Evolutionary conservation across 2,888 invertebrate genomes (phyloP).

Genomic region (Caradrina kadenii): DNA sequence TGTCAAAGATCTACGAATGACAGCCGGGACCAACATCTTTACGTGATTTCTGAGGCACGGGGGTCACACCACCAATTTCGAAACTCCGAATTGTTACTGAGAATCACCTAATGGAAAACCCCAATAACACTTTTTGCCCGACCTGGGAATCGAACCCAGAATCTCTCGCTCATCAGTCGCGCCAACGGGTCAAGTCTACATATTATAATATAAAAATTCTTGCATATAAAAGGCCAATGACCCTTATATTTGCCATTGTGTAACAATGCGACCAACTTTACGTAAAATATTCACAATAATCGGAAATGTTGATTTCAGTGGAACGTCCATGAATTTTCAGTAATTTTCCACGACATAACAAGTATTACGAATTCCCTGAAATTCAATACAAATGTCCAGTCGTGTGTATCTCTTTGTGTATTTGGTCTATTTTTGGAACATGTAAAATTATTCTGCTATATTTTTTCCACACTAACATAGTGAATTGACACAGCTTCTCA

Average conservation of each 20-base stretch:
- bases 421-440: conserved; percentile 3
- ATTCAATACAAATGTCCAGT: conserved; percentile 4
- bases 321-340: not conserved
- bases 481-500: not conserved
- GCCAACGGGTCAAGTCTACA: too few relatives aligned
- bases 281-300: not conserved
- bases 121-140: too few relatives aligned
- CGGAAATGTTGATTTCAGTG: not conserved
- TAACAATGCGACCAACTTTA: not conserved
- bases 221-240: not conserved
- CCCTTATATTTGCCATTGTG: not conserved
- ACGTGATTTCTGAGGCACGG: too few relatives aligned
- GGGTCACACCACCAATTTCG: too few relatives aligned
- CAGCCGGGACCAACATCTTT: too few relatives aligned
- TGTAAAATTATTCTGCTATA: not conserved
- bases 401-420: conserved; percentile 6
- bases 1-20: too few relatives aligned
- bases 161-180: too few relatives aligned
- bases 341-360: not conserved
- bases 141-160: too few relatives aligned
- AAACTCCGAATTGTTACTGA: too few relatives aligned
- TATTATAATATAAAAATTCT: too few relatives aligned
- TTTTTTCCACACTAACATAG: not conserved
- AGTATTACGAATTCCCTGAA: conserved; percentile 16
- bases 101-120: too few relatives aligned